These are phyloP conservation scores for Chaetogeoica ovagalla DNA, from an alignment of 2,888 invertebrate genomes.

Conservation along the genomic window DNA sequence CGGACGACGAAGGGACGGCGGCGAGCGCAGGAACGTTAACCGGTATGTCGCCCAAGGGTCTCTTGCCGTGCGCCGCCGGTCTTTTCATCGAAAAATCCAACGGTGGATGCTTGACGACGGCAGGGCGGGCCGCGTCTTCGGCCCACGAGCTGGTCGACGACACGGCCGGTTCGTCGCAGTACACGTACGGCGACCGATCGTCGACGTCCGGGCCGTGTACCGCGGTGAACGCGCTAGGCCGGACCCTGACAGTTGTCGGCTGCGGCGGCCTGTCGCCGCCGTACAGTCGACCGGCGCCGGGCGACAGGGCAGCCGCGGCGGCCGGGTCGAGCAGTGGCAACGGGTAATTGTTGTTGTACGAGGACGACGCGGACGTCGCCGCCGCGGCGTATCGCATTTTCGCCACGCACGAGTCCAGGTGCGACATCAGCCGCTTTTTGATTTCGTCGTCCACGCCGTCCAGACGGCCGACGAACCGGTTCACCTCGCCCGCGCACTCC, in stretches of 20 bases:
- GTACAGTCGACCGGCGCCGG: conserved; percentile 60
- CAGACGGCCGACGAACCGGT: conserved; percentile 68
- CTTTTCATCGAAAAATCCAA: conserved; percentile 56
- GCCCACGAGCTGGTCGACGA: conserved; percentile 53
- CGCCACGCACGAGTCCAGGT: conserved; percentile 69
- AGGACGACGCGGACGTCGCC: conserved; percentile 57
- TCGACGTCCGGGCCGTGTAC: conserved; percentile 42
- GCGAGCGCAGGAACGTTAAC: conserved; percentile 53
- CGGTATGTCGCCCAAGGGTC: conserved; percentile 54
- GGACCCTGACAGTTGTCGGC: conserved; percentile 41
- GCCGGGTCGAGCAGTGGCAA: conserved; percentile 57
- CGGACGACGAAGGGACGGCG: conserved; percentile 6
- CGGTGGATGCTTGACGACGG: conserved; percentile 54
- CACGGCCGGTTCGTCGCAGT: conserved; percentile 51
- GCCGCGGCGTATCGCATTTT: conserved; percentile 65
- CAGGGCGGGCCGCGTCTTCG: conserved; percentile 23
- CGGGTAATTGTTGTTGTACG: conserved; percentile 59
- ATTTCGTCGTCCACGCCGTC: conserved; percentile 68
- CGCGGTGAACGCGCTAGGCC: conserved; percentile 60
- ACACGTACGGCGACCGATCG: conserved; percentile 35
- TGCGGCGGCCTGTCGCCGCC: conserved; percentile 56
- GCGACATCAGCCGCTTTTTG: conserved; percentile 69
- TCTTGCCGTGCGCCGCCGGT: conserved; percentile 40
- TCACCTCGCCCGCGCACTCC: conserved; percentile 78
- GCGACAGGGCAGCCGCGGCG: conserved; percentile 67